Evolutionary conservation across 2,797 vertebrate species (phyloP), one percentile per base, ranked within the genome.

Genomic region (Sorex maritimensis): DNA sequence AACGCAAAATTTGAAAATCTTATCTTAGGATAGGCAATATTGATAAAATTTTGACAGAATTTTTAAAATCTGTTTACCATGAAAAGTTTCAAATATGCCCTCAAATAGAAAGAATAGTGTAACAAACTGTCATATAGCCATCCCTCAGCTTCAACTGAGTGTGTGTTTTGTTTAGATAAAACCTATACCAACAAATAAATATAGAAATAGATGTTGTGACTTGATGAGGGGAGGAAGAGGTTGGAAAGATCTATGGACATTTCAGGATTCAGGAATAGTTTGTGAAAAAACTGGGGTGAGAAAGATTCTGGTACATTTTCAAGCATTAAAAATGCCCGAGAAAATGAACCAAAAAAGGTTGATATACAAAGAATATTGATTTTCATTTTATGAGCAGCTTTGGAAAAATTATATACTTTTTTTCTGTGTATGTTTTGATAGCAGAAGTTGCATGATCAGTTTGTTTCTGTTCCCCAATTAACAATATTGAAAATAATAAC

Each of bases 21-120:
- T 28, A 44, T 2, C 55, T 67, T 67, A 67, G 61, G 23, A 41
- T 41, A 89, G 44, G 24, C 61, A 84, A 26, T 61, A 78, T 68
- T 88, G 15, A 12, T 72, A 88, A 87, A 55, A 74, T 12, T 85
- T 86, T 85, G 26, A 86, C 14, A 69, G 12, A 92, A 80, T 49
- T 6, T 83, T 63, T 41, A n/a, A 69, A 90, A 77, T 30, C 17
- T 78, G 34, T 63, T 67, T 61, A 24, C 77, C 38, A 30, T 34
- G 58, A 41, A 49, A 81, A 92, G 79, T 81, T 91, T 91, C 13
- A 94, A 72, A 30, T 44, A 83, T 10, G 28, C 19, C 28, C 15
- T 73, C 30, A 75, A 28, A 23, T 75, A 72, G 69, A 89, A 41
- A 58, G 24, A 7, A 38, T 80, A 11, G 11, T 87, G 11, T 77